Percentiles rank a stretch among this genome's conserved stretches.
phyloP scores from a whole-genome alignment of 2,888 invertebrate species.

The Dryobota labecula region DNA sequence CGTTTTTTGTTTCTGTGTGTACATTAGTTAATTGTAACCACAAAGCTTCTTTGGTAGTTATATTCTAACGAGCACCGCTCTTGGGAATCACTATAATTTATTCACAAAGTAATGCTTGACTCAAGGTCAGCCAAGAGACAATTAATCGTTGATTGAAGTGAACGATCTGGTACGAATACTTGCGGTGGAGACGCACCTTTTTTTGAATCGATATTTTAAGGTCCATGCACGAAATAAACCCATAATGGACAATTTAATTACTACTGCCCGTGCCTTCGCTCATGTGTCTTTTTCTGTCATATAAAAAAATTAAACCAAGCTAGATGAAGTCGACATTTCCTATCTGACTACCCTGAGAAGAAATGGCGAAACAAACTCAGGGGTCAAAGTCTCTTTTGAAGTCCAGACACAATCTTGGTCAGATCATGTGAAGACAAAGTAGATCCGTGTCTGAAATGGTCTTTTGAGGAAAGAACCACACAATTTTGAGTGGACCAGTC shows the following conservation, averaged over 20 bases:
- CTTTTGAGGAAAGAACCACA: no score
- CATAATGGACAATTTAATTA: slow-evolving; percentile 3
- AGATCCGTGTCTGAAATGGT: no score
- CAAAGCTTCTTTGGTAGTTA: neutral
- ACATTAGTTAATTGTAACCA: neutral
- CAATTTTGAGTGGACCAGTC: no score
- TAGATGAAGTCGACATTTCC: no score
- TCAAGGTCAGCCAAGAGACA: neutral
- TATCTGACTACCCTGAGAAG: no score
- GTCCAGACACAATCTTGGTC: no score
- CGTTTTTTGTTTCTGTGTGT: neutral
- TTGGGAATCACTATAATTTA: neutral
- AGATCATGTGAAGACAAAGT: no score
- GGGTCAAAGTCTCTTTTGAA: no score
- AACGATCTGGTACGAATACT: neutral
- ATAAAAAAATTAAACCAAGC: no score
- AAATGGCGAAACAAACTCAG: no score
- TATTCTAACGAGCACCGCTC: neutral
- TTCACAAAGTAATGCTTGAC: neutral
- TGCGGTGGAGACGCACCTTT: neutral
- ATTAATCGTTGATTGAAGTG: neutral
- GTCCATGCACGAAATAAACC: slow-evolving; percentile 1
- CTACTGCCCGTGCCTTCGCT: no score
- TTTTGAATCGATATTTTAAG: slow-evolving; percentile 8
- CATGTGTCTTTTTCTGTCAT: no score